phyloP scores from a whole-genome alignment of 2,797 vertebrate species.

The Mormyrus proboscirostris region DNA sequence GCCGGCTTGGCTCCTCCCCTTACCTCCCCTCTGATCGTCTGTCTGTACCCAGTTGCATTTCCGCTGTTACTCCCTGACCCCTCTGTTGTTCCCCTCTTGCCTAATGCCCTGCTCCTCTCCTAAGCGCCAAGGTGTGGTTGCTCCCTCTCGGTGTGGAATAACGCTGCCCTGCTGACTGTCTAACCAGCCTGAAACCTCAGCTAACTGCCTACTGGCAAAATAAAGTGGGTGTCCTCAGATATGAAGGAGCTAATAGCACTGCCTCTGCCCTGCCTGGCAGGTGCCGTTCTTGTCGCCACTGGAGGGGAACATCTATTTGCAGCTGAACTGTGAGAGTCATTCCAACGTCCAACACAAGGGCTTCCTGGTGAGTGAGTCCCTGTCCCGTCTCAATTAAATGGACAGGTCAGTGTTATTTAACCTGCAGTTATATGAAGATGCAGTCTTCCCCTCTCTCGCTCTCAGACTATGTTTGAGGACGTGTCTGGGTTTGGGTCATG shows the following conservation, averaged over 20 bases:
- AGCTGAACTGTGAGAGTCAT: conserved; percentile 56
- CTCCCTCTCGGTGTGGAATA: not conserved
- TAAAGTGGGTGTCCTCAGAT: not conserved
- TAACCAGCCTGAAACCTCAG: not conserved
- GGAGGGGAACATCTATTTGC: conserved; percentile 68
- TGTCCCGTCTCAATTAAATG: not conserved
- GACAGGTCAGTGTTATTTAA: not conserved
- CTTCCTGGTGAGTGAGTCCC: conserved; percentile 60
- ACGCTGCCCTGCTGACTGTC: not conserved
- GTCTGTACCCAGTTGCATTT: not conserved
- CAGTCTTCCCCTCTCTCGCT: not conserved
- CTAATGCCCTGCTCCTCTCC: not conserved
- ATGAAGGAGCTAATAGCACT: not conserved
- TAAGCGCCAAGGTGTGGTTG: not conserved
- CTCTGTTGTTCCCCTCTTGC: not conserved
- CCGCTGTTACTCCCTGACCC: not conserved
- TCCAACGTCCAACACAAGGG: conserved; percentile 61
- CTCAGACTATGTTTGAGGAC: conserved; percentile 68
- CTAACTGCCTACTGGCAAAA: not conserved
- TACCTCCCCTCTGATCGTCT: not conserved
- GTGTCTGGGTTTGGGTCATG: conserved; percentile 65
- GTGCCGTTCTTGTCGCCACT: conserved; percentile 74
- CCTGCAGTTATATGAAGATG: not conserved
- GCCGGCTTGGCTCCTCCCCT: not conserved
- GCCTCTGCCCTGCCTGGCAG: conserved; percentile 39